Base-by-base conservation (phyloP, 2,888 invertebrate genomes). In the Ditula angustiorana region DNA sequence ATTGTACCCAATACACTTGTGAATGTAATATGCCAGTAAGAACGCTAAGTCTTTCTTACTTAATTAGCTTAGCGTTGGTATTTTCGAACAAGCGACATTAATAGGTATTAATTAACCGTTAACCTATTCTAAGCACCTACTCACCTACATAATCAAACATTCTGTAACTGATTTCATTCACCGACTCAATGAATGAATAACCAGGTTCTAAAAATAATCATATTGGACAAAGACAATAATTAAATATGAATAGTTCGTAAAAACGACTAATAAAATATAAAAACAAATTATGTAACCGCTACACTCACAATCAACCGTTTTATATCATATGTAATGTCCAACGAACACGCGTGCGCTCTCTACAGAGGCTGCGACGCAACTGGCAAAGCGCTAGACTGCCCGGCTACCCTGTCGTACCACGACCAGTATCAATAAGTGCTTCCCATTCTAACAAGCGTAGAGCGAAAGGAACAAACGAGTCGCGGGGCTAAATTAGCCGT, bases 321-420 rank as follows among this genome's bases (percentile, higher is more conserved):
- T 78, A 79, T 79, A 80, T 77, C 82, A 83, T 85, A 77, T 84
- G 82, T 81, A 77, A 74, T 75, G 73, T 69, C 80, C 76, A 80
- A 79, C 55, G 74, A 79, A 79, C 78, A 77, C 65, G 83, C 86
- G 82, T 81, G 74, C 74, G 78, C 76, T 72, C 85, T 79, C 83
- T 82, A 73, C 82, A 75, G 77, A 76, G 81, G 84, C 86, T 86
- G 88, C 86, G 85, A 83, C 91, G 89, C 88, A 86, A 92, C 92
- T 92, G 86, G 75, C 81, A 2, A 11, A 33, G 24, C 21, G 58
- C 30, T 46, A 24, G 47, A 46, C 23, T 35, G 23, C 44, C 21
- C 28, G 26, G 10, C 26, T 13, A 10, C 26, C 49, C 26, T 16
- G n/a, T 28, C 26, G 10, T 13, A 24, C 26, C 16, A 10, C 19